Conservation (phyloP, 2,888 invertebrate genomes). For the Thereva unica region DNA sequence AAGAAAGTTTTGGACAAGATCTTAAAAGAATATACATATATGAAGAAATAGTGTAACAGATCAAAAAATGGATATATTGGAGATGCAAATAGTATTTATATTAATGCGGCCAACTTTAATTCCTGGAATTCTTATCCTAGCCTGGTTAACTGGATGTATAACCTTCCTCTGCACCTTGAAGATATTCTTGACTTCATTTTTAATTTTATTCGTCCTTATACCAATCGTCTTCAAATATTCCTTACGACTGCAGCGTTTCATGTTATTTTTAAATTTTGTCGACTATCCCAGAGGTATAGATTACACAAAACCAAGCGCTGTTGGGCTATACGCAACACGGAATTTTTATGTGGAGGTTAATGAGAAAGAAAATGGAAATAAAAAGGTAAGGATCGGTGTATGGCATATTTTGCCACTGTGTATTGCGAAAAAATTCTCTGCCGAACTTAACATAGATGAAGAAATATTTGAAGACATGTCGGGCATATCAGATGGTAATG, state of each 20-base stretch:
- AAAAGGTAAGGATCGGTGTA: slow-evolving; percentile 58
- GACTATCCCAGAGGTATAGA: slow-evolving; percentile 62
- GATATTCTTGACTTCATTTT: slow-evolving; percentile 50
- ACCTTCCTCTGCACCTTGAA: slow-evolving; percentile 43
- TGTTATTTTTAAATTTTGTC: slow-evolving; percentile 71
- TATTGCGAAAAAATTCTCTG: slow-evolving; percentile 61
- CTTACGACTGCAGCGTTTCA: slow-evolving; percentile 68
- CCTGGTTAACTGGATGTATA: too few species aligned
- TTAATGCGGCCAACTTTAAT: too few species aligned
- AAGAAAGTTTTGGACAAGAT: too few species aligned
- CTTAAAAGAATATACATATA: too few species aligned
- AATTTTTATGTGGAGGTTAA: slow-evolving; percentile 66
- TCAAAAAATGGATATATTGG: too few species aligned
- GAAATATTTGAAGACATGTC: slow-evolving; percentile 45
- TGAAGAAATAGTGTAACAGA: too few species aligned
- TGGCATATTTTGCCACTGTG: slow-evolving; percentile 82
- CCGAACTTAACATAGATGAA: slow-evolving; percentile 50
- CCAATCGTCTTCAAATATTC: slow-evolving; percentile 76
- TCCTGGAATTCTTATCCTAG: too few species aligned
- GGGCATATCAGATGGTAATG: slow-evolving; percentile 44
- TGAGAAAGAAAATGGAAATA: slow-evolving; percentile 50
- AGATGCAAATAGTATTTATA: too few species aligned
- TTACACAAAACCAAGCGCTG: slow-evolving; percentile 58
- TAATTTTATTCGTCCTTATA: slow-evolving; percentile 66
- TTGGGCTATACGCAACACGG: slow-evolving; percentile 64